phyloP scores from a whole-genome alignment of 2,113 vertebrate genomes.

The Myotis brandtii region DNA sequence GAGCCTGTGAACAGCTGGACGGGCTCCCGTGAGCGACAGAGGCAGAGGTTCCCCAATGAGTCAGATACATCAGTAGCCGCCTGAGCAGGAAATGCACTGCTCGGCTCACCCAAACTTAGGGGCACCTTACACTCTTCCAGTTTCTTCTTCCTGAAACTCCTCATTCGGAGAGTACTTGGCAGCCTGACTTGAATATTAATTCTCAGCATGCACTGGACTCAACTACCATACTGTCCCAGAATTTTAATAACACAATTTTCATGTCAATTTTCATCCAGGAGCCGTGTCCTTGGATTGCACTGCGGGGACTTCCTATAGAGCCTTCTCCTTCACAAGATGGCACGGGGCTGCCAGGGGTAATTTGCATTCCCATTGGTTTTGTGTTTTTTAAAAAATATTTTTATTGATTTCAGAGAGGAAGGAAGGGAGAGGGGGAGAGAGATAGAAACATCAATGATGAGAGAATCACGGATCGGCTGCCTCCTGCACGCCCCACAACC shows the following conservation, averaged over 20 bases:
- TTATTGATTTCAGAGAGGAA: too few species aligned
- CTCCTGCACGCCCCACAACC: too few species aligned
- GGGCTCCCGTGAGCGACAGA: not conserved
- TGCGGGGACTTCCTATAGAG: not conserved
- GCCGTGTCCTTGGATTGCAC: conserved; percentile 3
- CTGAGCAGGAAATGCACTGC: not conserved
- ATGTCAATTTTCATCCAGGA: conserved; percentile 15
- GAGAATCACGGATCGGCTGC: too few species aligned
- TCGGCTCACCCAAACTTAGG: conserved; percentile 40
- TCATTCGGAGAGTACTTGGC: conserved; percentile 36
- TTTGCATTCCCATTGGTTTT: not conserved
- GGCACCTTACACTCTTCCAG: not conserved
- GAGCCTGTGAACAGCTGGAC: not conserved
- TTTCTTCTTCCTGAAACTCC: conserved; percentile 44
- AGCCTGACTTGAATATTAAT: conserved; percentile 49
- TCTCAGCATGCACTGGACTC: conserved; percentile 13
- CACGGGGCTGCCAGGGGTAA: not conserved
- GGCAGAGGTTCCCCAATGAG: not conserved
- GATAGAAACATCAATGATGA: too few species aligned
- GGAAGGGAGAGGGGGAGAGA: too few species aligned
- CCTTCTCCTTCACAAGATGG: not conserved
- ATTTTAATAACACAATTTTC: conserved; percentile 49
- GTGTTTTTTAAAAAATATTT: not conserved
- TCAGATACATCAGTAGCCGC: not conserved
- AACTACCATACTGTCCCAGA: conserved; percentile 46